These are phyloP conservation scores for Raja brachyura DNA, from an alignment of 2,113 vertebrate genomes.

Conservation along the genomic window DNA sequence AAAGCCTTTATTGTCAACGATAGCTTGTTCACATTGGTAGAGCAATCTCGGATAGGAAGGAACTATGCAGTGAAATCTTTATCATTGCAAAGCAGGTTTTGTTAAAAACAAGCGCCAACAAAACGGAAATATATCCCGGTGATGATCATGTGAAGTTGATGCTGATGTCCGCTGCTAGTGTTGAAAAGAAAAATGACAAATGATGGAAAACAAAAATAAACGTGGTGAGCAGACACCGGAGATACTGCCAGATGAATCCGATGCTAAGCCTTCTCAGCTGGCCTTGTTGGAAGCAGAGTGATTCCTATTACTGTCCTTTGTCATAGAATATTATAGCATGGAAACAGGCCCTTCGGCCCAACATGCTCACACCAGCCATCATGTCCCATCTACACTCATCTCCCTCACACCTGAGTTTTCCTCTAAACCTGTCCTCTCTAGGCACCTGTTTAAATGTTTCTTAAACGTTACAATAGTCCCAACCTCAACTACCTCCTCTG, in stretches of 20 bases:
- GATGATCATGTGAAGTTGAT: background rate
- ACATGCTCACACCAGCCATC: too few species aligned
- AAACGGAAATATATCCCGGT: background rate
- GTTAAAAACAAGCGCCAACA: background rate
- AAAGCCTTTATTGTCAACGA: background rate
- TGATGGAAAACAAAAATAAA: background rate
- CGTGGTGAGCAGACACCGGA: background rate
- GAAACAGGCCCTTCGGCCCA: too few species aligned
- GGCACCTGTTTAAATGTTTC: too few species aligned
- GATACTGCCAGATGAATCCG: background rate
- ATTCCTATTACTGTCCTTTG: background rate
- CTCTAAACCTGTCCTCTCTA: too few species aligned
- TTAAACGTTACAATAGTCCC: too few species aligned
- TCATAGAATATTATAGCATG: too few species aligned
- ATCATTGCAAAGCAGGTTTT: background rate
- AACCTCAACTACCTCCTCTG: too few species aligned
- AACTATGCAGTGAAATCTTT: background rate
- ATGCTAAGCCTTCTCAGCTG: background rate
- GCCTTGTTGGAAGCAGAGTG: background rate
- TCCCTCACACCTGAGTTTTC: too few species aligned
- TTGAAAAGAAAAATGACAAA: background rate
- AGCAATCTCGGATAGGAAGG: background rate
- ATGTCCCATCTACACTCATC: too few species aligned
- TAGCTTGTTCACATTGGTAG: background rate
- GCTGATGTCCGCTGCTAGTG: background rate